Evolutionary conservation across 2,888 invertebrate species (phyloP), one percentile per base, ranked within the genome.

Genomic region (Lomographa bimaculata): DNA sequence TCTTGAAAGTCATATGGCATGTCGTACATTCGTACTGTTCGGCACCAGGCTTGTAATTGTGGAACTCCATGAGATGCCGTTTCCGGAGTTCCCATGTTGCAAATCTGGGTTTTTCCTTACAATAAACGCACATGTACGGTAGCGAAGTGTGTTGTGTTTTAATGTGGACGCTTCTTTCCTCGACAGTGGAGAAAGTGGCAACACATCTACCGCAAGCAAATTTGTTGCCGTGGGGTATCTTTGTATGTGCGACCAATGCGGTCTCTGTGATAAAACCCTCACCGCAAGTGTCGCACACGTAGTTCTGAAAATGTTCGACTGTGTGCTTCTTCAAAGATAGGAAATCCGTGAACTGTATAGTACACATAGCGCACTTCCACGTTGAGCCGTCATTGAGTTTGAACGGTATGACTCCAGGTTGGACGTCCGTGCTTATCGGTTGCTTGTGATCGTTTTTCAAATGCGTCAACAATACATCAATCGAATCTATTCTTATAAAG

Each of bases 11-110:
- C 82, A 85, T 84, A 46, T 84, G 83, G 28, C 89, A 89, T 5
- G 86, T 83, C 0, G 84, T 85, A 17, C 89, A 89, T 33, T 86
- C 87, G 26, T 87, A 87, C 74, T 79, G 79, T 38, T 84, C 85
- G 0, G 87, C 82, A 0, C 87, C 85, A 0, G 87, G 82, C 28
- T 79, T 81, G 33, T 80, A 81, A 30, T 86, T 85, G 37, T 89
- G 89, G 5, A 82, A 75, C 56, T 89, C 89, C 78, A 85, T 81
- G 0, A 89, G 58, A 41, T 89, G 89, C 0, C 85, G 64, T 40
- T 82, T 84, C 2, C 86, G 54, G 0, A 84, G 50, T 44, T 87
- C 85, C 86, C 87, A 87, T 0, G 85, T 85, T 0, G 84, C 81
- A 34, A 89, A 89, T 5, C 87, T 57, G 0, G 87, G 87, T 24